Evolutionary conservation across 2,888 invertebrate species (phyloP), one percentile per base, ranked within the genome.

Genomic region (Dasysyrphus albostriatus): DNA sequence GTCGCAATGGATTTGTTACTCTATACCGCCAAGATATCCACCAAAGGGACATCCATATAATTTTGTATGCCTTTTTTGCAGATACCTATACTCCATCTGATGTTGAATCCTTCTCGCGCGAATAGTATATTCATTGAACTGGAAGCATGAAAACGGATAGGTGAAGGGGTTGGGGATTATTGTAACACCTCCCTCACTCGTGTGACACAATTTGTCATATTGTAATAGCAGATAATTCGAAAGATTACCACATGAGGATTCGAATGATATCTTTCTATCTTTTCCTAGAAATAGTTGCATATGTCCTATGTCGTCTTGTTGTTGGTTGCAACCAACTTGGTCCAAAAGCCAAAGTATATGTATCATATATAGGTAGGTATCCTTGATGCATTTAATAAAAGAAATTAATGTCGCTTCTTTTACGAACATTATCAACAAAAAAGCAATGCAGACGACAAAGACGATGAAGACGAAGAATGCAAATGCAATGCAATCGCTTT

Each of bases 191-290:
- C 74, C 49, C 81, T 44, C 72, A 42, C 54, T 70, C 39, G 37
- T 78, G 73, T 78, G 59, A 78, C 51, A 83, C 73, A 77, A 83
- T 83, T 83, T 83, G 83, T 83, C 83, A 83, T 78, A 83, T 73
- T 78, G 83, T 67, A 83, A 83, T 83, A 73, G 78, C 78, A 83
- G 83, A 83, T 69, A 59, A 83, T 83, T 72, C 29, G 51, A 44
- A 67, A 78, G 83, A 83, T 83, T 83, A 49, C 77, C 56, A 72
- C 65, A 73, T n/a, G 73, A 77, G 72, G 16, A 34, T 59, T 77
- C 51, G 37, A 51, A 58, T 37, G 72, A 78, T 82, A 83, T 83
- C 78, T 59, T 59, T 73, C 67, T 65, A 73, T 77, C 77, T 77
- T 73, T 78, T 83, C 83, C 78, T 78, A 83, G 83, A 83, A 73